phyloP scores from a whole-genome alignment of 2,113 vertebrate species.

The Limanda limanda region DNA sequence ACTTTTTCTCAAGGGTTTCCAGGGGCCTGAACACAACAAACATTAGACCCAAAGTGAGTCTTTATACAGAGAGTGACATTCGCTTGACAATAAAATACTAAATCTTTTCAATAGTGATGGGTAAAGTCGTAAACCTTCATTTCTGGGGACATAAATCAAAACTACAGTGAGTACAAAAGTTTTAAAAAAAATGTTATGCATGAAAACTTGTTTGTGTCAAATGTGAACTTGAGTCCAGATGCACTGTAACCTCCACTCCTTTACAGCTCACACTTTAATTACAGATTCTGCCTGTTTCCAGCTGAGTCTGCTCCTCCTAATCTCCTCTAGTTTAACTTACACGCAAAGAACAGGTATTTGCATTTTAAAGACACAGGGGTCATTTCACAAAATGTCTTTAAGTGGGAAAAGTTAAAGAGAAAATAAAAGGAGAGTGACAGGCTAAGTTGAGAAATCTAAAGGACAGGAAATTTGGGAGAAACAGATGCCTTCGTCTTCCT shows the following conservation, averaged over 20 bases:
- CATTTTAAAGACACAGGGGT: neutral
- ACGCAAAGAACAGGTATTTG: constrained; percentile 10
- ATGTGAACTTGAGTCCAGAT: neutral
- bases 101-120: too few species aligned
- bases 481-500: neutral
- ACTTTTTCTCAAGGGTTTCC: neutral
- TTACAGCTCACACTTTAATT: constrained; percentile 2
- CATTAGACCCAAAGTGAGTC: too few species aligned
- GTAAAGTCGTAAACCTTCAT: too few species aligned
- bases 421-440: neutral
- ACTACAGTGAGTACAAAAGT: too few species aligned
- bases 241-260: neutral
- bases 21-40: neutral
- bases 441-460: neutral
- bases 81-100: too few species aligned
- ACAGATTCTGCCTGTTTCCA: constrained; percentile 8
- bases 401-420: neutral
- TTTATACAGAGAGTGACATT: too few species aligned
- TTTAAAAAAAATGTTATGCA: too few species aligned
- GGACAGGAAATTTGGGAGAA: neutral
- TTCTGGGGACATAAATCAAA: too few species aligned
- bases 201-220: neutral
- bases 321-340: neutral
- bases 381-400: neutral
- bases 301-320: constrained; percentile 17